Evolutionary conservation across 2,797 vertebrate genomes (phyloP), one percentile per base, ranked within the genome.

Genomic region (Bothrops alternatus): DNA sequence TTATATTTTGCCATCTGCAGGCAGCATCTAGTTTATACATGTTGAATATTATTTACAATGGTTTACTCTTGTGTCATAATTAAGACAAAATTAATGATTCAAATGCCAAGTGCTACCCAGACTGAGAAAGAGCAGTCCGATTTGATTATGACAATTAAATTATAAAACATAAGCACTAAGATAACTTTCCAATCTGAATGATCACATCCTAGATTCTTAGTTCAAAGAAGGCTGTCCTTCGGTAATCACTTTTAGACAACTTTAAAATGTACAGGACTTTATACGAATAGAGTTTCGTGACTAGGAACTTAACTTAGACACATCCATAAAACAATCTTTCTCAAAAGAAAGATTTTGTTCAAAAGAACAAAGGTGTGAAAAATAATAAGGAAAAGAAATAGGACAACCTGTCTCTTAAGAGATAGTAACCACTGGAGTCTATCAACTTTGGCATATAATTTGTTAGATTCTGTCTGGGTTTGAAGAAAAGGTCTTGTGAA

Each of bases 11-110:
- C 1, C 25, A 86, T 90, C 73, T 94, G 73, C 55, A 93, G 55
- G 82, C 2, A 47, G 11, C 37, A 16, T 92, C 93, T 73, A 55
- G 92, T 92, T 56, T 93, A 53, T 91, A 87, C 94, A 94, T 2
- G 90, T 18, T 61, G 92, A 95, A 93, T 93, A 42, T 63, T 90
- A 91, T 89, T 90, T 95, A 93, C 89, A 61, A 1, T 90, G 89
- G 89, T 95, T 95, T 92, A 85, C 58, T 89, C 69, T 89, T 55
- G 91, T 91, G 12, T 95, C 93, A 91, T 93, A 94, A 86, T 2
- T 60, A 91, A 93, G 6, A 5, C 10, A 90, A 90, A 94, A 69
- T 93, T 89, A 91, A 86, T 56, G 94, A 90, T 90, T 94, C 78
- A 88, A 93, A 61, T 87, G 0, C 93, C 94, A 91, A 94, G 3